Conservation (phyloP, 2,797 vertebrate species). For the Sebastes minor region DNA sequence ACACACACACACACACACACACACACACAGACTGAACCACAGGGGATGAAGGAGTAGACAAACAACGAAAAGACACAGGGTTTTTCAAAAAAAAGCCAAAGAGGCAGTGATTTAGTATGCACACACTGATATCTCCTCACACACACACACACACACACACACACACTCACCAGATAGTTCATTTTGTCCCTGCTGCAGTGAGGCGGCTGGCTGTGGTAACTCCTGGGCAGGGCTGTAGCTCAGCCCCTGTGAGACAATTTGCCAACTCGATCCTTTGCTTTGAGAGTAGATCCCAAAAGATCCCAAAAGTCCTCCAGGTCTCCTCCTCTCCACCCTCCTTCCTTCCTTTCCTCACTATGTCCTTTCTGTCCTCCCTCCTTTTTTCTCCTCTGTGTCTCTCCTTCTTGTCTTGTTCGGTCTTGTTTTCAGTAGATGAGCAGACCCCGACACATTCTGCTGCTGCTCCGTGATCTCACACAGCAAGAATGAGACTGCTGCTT, state of each 20-base stretch:
- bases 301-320: constrained; percentile 33
- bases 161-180: constrained; percentile 77
- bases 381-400: not conserved
- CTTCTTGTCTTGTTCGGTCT: constrained; percentile 42
- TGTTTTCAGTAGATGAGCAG: constrained; percentile 53
- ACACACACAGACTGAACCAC: not conserved
- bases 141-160: not conserved
- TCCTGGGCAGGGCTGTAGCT: constrained; percentile 57
- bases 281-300: constrained; percentile 37
- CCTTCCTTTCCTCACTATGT: not conserved
- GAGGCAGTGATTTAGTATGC: constrained; percentile 26
- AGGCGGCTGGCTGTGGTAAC: constrained; percentile 13
- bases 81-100: not conserved
- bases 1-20: constrained; percentile 10
- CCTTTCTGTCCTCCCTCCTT: constrained; percentile 3
- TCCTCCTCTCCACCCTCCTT: constrained; percentile 20
- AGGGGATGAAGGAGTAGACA: not conserved
- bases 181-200: constrained; percentile 62
- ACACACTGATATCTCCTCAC: not conserved
- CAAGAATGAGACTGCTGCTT: constrained; percentile 79
- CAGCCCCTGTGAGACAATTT: constrained; percentile 48
- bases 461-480: constrained; percentile 82
- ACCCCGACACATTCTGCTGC: constrained; percentile 76
- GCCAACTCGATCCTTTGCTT: constrained; percentile 27
- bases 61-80: not conserved